Evolutionary conservation across 2,888 invertebrate genomes (phyloP), one percentile per base, ranked within the genome.

Genomic region (Nomada flava): DNA sequence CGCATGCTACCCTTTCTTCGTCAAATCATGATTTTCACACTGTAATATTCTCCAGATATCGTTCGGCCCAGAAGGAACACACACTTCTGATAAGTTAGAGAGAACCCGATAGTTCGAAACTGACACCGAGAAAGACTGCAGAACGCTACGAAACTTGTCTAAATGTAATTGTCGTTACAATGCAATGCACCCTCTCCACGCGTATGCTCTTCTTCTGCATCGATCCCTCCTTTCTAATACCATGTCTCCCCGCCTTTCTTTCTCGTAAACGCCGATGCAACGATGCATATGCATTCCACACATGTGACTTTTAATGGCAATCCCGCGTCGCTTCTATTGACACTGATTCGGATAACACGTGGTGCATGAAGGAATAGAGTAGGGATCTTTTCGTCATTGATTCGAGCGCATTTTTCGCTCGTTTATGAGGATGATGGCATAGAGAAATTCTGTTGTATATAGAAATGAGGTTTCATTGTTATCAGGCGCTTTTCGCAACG

Each of bases 321-420:
- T 90, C 87, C 90, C 88, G 83, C 82, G 74, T 82, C 85, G 86
- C 83, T 74, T 77, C 67, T 88, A 84, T 87, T 89, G 86, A 84
- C 89, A 88, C 86, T 91, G 90, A 91, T 91, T 90, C 86, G 74
- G 79, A 86, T 85, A 88, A 85, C 89, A 90, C 87, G 86, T 89
- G 89, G 82, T 62, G 65, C 20, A 65, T 36, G 20, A 36, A 5
- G 52, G 53, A 72, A 42, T 57, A 59, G 64, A 63, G 68, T 60
- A 36, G 57, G 15, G 53, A 53, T 50, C 55, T 55, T 59, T 69
- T 44, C 64, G 29, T 57, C 72, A 50, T 53, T 60, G 26, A 52
- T 11, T 15, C n/a, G 52, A 52, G 47, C 20, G 13, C 29, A 36
- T 52, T 69, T 70, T 74, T 50, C 5, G 36, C 7, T 36, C 36